Evolutionary conservation across 1,140 invertebrate genomes (phyloP).

Genomic region (Eriosoma lanigerum): DNA sequence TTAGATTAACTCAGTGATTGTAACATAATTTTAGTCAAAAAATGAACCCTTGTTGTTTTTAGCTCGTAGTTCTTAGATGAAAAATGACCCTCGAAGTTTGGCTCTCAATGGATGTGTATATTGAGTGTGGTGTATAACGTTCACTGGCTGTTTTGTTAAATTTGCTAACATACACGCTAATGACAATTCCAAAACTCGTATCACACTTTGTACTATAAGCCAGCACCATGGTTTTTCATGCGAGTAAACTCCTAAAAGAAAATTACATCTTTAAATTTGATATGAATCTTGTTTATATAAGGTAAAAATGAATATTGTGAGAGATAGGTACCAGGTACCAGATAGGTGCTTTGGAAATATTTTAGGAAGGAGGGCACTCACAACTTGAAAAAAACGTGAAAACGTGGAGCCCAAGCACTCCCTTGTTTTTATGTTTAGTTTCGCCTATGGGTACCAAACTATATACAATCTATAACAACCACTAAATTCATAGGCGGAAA

Average conservation of each 20-base stretch:
- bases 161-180: slow-evolving; percentile 66
- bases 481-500: too few relatives aligned
- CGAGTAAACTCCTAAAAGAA: slow-evolving; percentile 25
- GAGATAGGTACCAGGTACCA: too few relatives aligned
- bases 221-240: slow-evolving; percentile 60
- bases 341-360: too few relatives aligned
- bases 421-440: too few relatives aligned
- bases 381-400: too few relatives aligned
- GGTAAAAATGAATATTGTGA: too few relatives aligned
- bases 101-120: slow-evolving; percentile 50
- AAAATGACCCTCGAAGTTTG: slow-evolving; percentile 53
- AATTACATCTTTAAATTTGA: too few relatives aligned
- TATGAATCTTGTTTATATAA: too few relatives aligned
- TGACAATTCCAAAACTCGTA: slow-evolving; percentile 61
- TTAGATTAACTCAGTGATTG: slow-evolving; percentile 50
- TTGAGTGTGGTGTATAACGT: slow-evolving; percentile 56
- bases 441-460: too few relatives aligned
- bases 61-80: slow-evolving; percentile 46
- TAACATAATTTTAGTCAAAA: slow-evolving; percentile 17
- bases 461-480: too few relatives aligned
- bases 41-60: slow-evolving; percentile 4
- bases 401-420: too few relatives aligned
- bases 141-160: slow-evolving; percentile 66
- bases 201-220: slow-evolving; percentile 63
- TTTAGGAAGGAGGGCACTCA: too few relatives aligned